Evolutionary conservation across 2,888 invertebrate species (phyloP), one percentile per base, ranked within the genome.

Genomic region (Labia minor): DNA sequence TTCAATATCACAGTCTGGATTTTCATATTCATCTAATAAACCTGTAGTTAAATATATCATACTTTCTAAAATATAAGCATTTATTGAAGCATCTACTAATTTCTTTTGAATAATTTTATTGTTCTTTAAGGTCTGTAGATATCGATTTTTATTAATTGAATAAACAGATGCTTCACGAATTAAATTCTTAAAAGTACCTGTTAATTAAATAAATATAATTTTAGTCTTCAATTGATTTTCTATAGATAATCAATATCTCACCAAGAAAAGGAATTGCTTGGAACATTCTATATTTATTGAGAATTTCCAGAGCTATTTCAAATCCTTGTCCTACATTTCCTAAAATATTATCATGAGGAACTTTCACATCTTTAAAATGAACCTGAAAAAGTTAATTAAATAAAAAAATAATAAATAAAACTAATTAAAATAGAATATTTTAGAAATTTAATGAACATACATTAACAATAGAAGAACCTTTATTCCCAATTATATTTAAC

Each of bases 21-120:
- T 80, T 26, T 85, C 78, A 71, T 88, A 90, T 0, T 81, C 82
- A 74, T 96, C 96, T 20, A 89, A 73, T 6, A 92, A 77, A 0
- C 90, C 91, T 0, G 92, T 85, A 0, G 92, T 91, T 72, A 92
- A 80, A 76, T 92, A 97, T 1, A 90, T 82, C 74, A 90, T 86
- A 73, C 94, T 92, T 77, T 97, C 96, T 76, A 91, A 86, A 0
- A 88, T 89, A 74, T 95, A 97, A 1, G 84, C 78, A 0, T 80
- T 75, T 1, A 78, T 74, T 1, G 81, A 77, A 67, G 81, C 76
- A 69, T 79, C 77, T 0, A 81, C 78, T 67, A 82, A 71, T 70
- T 83, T 82, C 66, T 81, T 78, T 73, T 80, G 75, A 21, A 82
- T 79, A 21, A 81, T 71, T 66, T 77, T 77, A 78, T 80, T 82